A percentile compares a stretch with the other conserved stretches of the same genome.
phyloP scores from a whole-genome alignment of 2,113 vertebrate species.

The Gulo gulo region DNA sequence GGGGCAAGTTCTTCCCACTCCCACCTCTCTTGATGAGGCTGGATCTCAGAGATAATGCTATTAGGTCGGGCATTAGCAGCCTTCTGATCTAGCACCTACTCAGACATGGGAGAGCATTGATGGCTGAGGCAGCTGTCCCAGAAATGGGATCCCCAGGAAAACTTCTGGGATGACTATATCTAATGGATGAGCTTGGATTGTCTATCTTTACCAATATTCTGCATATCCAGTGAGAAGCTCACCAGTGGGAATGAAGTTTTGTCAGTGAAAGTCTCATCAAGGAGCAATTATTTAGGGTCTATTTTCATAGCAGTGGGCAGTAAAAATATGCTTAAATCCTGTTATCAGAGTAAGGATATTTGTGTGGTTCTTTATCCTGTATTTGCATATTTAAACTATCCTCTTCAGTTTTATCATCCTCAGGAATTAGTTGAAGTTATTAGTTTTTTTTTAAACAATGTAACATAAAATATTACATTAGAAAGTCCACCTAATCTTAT shows the following conservation, averaged over 20 bases:
- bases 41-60: neutral
- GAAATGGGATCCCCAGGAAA: neutral
- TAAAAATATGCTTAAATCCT: neutral
- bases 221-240: neutral
- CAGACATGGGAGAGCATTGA: neutral
- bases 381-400: slow-evolving; percentile 6
- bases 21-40: neutral
- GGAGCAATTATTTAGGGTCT: neutral
- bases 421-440: neutral
- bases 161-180: neutral
- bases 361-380: neutral
- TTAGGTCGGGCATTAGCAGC: too few species aligned
- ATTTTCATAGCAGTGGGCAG: neutral
- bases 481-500: neutral
- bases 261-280: neutral
- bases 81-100: neutral
- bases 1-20: neutral
- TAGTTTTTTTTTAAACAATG: neutral
- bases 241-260: neutral
- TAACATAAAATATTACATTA: neutral
- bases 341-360: neutral
- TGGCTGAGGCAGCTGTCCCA: neutral
- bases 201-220: neutral
- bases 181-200: neutral
- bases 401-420: neutral